A percentile compares a stretch with the other conserved stretches of the same genome.
These are phyloP conservation scores for Rhabdophis nuchalis DNA, from an alignment of 2,797 vertebrate species.

Conservation along the genomic window DNA sequence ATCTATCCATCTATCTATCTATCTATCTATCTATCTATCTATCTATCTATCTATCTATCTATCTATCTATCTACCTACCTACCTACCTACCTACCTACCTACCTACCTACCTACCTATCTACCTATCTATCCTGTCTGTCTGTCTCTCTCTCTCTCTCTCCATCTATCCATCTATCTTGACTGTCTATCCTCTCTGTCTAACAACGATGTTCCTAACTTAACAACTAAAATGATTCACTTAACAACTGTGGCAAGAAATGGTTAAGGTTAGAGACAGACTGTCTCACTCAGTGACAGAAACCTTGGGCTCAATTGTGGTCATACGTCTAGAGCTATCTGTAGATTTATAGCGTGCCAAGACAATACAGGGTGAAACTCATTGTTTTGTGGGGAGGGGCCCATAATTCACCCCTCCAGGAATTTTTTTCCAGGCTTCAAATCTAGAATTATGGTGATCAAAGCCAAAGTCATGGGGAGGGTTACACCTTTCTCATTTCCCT, in stretches of 20 bases:
- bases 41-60: no score
- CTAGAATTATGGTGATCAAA: neutral
- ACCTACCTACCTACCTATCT: no score
- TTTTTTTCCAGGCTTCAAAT: neutral
- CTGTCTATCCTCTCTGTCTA: neutral
- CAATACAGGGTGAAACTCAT: neutral
- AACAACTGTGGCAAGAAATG: neutral
- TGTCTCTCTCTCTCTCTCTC: no score
- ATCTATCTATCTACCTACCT: no score
- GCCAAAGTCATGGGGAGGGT: neutral
- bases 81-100: no score
- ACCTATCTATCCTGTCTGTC: no score
- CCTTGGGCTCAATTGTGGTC: neutral
- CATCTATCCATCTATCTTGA: no score
- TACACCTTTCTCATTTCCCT: neutral
- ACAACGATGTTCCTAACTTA: neutral
- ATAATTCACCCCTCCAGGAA: neutral
- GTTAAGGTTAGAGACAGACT: no score
- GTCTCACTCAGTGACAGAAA: neutral
- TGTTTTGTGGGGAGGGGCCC: neutral
- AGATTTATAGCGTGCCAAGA: neutral
- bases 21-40: no score
- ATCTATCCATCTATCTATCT: no score
- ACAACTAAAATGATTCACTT: neutral
- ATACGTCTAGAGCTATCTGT: neutral